Conservation (phyloP, 2,797 vertebrate genomes). For the Myioborus miniatus region DNA sequence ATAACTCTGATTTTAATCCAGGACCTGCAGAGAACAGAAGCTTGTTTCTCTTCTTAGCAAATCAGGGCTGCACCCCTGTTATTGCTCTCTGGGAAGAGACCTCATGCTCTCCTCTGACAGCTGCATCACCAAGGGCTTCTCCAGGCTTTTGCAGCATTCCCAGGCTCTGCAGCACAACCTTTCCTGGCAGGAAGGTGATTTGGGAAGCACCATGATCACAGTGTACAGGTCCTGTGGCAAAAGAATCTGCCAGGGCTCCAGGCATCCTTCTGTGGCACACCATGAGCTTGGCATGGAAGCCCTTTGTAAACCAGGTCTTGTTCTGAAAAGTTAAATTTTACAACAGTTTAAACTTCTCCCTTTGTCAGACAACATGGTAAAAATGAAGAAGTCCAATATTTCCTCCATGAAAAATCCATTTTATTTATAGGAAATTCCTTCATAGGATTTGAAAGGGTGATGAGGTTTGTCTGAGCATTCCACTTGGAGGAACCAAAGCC, state of each 20-base stretch:
- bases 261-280: not conserved
- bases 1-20: not conserved
- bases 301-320: not conserved
- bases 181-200: not conserved
- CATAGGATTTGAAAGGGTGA: not conserved
- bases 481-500: not conserved
- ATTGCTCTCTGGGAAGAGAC: not conserved
- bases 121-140: not conserved
- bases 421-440: not conserved
- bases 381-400: not conserved
- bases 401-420: not conserved
- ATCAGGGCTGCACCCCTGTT: not conserved
- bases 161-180: not conserved
- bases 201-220: not conserved
- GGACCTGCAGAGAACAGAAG: not conserved
- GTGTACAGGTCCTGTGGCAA: not conserved
- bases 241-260: not conserved
- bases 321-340: not conserved
- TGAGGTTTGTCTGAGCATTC: not conserved
- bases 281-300: not conserved
- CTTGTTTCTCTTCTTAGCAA: not conserved
- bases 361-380: not conserved
- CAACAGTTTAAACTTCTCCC: not conserved
- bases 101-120: not conserved
- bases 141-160: accelerated